Base-by-base conservation (phyloP, 2,797 vertebrate genomes). In the Acipenser transmontanus region DNA sequence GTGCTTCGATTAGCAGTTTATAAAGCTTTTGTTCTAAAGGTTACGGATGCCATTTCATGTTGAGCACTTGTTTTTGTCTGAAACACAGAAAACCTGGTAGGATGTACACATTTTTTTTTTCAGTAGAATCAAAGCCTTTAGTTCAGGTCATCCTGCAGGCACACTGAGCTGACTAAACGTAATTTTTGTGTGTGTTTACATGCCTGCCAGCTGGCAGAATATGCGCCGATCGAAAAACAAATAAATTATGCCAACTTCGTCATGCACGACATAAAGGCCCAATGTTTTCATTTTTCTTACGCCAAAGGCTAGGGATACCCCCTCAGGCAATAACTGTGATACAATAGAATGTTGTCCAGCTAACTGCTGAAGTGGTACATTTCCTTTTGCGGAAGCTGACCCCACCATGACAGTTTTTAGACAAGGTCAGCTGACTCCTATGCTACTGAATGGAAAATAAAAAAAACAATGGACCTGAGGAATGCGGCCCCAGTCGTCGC, bases 351-450 rank as follows among this genome's bases (percentile, higher is more conserved):
- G 34, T 12, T 52, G 51, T 8, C 1, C 51, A 8, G 12, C 54
- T 57, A 6, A 7, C 54, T 57, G 8, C 54, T 17, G 2, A n/a
- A 57, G 9, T 13, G 12, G 9, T 13, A 57, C 9, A 57, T 57
- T 57, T 57, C 54, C 54, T 57, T 57, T 57, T n/a, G 73, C 78
- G 84, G 84, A 85, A 84, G 75, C 68, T 70, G 69, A 76, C 62
- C 17, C 68, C 51, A 59, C 80, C 67, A 80, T 84, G 81, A 64
- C 68, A 67, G 2, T 11, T 70, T 78, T 70, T 66, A 50, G 10
- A 34, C 34, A 34, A 34, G 3, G 34, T 34, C 14, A 13, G 17
- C 6, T 87, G 85, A 88, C 74, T 89, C 89, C 89, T 70, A 17
- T 8, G 59, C 60, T 47, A 72, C 11, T 74, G 70, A 80, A 76